These are phyloP conservation scores for Lottia scabra DNA, from an alignment of 2,888 invertebrate species.

Conservation along the genomic window DNA sequence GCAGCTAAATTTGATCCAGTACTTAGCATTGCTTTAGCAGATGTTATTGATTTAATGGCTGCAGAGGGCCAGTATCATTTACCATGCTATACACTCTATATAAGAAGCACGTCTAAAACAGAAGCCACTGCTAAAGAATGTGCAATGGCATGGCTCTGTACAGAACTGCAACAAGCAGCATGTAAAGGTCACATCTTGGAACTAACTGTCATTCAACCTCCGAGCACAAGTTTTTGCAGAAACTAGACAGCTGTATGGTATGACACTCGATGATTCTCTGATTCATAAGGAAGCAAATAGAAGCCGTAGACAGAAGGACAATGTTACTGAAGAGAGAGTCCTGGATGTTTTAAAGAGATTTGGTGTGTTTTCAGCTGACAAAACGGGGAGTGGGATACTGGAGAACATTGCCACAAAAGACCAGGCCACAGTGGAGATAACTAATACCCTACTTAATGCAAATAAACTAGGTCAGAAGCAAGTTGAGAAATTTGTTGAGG, in stretches of 20 bases:
- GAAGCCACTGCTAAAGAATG: too few relatives aligned
- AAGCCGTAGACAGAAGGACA: background rate
- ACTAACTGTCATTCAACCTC: background rate
- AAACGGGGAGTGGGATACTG: background rate
- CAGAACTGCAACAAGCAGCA: too few relatives aligned
- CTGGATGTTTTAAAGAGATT: background rate
- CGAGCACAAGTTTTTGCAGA: background rate
- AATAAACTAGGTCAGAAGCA: background rate
- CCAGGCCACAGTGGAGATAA: background rate
- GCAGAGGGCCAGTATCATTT: too few relatives aligned
- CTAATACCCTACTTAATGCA: background rate
- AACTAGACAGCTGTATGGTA: background rate
- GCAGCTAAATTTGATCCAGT: too few relatives aligned
- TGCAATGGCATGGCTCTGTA: too few relatives aligned
- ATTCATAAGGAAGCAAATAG: background rate
- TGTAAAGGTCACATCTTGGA: too few relatives aligned
- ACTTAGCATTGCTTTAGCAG: too few relatives aligned
- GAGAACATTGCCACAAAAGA: background rate
- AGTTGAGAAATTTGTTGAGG: background rate
- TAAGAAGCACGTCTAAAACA: too few relatives aligned
- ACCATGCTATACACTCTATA: too few relatives aligned
- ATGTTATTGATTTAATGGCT: too few relatives aligned
- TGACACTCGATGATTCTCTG: background rate
- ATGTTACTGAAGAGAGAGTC: background rate
- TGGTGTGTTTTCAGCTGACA: too few relatives aligned